Conservation (phyloP, 2,797 vertebrate genomes). For the Botia kubotai region DNA sequence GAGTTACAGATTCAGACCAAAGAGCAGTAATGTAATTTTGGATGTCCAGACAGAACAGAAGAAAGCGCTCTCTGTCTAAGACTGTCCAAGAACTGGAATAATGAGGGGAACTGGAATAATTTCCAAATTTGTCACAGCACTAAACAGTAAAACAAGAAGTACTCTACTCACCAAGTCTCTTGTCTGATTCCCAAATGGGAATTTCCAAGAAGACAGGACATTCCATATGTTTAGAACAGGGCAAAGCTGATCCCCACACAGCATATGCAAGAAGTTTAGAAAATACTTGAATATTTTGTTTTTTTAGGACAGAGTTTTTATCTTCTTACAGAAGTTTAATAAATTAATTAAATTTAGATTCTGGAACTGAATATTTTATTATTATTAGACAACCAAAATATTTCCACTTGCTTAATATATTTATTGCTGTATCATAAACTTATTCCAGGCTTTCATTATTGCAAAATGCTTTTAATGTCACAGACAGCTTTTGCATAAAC, state of each 20-base stretch:
- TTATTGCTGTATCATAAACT: too few species aligned
- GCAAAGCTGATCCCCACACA: background rate
- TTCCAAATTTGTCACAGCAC: constrained; percentile 36
- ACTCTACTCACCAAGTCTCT: constrained; percentile 1
- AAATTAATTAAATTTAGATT: too few species aligned
- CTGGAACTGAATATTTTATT: too few species aligned
- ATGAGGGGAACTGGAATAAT: constrained; percentile 1
- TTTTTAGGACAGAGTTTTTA: background rate
- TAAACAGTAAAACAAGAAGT: constrained; percentile 19
- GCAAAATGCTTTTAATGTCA: too few species aligned
- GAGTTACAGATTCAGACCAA: constrained; percentile 29
- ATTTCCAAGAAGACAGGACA: constrained; percentile 19
- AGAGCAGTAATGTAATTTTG: too few species aligned
- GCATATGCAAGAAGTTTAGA: background rate
- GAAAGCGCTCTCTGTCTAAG: too few species aligned
- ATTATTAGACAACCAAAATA: too few species aligned
- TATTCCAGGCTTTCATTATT: too few species aligned
- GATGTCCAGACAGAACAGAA: too few species aligned
- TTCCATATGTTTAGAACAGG: background rate
- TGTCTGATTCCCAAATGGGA: constrained; percentile 14
- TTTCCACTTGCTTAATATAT: too few species aligned
- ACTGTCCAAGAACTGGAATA: background rate
- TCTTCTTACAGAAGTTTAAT: background rate
- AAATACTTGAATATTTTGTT: background rate
- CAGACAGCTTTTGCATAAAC: too few species aligned